Evolutionary conservation across 2,113 vertebrate genomes (phyloP), one percentile per base, ranked within the genome.

Genomic region (Pollimyrus isidori): DNA sequence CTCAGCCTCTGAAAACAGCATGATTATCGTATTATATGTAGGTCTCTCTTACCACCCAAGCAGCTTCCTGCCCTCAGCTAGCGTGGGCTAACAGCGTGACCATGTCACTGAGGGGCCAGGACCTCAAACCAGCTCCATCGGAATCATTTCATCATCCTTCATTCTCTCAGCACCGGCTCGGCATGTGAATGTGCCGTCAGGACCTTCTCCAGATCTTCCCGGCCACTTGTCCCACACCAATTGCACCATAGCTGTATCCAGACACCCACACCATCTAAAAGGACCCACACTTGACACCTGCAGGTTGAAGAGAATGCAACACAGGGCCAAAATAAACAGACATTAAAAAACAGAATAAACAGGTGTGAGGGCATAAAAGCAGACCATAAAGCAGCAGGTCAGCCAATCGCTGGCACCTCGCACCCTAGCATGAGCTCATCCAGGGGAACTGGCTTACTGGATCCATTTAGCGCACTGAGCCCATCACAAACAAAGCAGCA

Each of bases 381-480:
- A 30, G n/a, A 9, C 62, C 49, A n/a, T 87, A 49, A 90, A 93
- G 35, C 86, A 90, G 91, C 92, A 91, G n/a, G 58, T 26, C 93
- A 93, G 92, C 91, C 92, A 88, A 46, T 35, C 49, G 13, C 88
- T 30, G 73, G 82, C 58, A 65, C 86, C 86, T 84, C 50, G 35
- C 9, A 80, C 35, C 6, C 35, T 11, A 80, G 35, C 82, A 93
- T 94, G 93, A 95, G 83, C 91, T 94, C 94, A 95, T 92, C 88
- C 80, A 39, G 82, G 62, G 53, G 9, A 48, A 76, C 89, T 89
- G 56, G 88, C 90, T 92, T 42, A 52, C 88, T 93, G 91, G 89
- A 87, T 92, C 90, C 91, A 88, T 90, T 89, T 89, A 90, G 89
- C 88, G 46, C 30, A 85, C 17, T 56, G 80, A 52, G 49, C 50